These are phyloP conservation scores for Hydrozoanthus tunicans DNA, from an alignment of 64 coral and sea anemone genomes.

Conservation along the genomic window DNA sequence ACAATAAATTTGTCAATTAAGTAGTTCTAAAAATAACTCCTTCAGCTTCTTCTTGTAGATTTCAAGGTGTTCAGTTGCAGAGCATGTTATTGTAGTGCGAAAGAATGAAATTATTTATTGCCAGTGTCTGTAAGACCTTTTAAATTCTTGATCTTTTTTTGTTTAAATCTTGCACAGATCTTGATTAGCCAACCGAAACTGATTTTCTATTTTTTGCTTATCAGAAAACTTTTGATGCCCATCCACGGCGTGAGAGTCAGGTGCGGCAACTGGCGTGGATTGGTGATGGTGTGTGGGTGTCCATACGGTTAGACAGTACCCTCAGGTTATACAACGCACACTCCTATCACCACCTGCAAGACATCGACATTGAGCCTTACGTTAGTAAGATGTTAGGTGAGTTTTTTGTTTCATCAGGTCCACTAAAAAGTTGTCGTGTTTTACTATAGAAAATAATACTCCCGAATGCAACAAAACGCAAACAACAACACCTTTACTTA, in stretches of 20 bases:
- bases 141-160: too few relatives aligned
- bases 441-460: too few relatives aligned
- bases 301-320: conserved; percentile 95
- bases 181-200: not conserved
- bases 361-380: conserved; percentile 97
- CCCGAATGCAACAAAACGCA: too few relatives aligned
- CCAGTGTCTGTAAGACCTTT: too few relatives aligned
- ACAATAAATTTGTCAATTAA: too few relatives aligned
- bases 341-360: conserved; percentile 89
- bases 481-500: too few relatives aligned
- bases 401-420: not conserved
- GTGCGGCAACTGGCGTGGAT: conserved; percentile 96
- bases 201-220: not conserved
- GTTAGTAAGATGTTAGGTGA: conserved; percentile 96
- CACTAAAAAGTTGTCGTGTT: too few relatives aligned
- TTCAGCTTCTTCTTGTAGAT: too few relatives aligned
- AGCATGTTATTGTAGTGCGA: too few relatives aligned
- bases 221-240: conserved; percentile 99
- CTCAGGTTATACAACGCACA: conserved; percentile 95
- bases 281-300: conserved; percentile 99
- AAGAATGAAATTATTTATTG: too few relatives aligned
- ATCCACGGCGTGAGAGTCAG: conserved; percentile 96
- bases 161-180: not conserved
- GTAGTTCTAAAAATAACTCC: too few relatives aligned
- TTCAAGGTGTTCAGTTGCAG: too few relatives aligned